phyloP scores from a whole-genome alignment of 2,888 invertebrate genomes.

The Corbicula japonica region DNA sequence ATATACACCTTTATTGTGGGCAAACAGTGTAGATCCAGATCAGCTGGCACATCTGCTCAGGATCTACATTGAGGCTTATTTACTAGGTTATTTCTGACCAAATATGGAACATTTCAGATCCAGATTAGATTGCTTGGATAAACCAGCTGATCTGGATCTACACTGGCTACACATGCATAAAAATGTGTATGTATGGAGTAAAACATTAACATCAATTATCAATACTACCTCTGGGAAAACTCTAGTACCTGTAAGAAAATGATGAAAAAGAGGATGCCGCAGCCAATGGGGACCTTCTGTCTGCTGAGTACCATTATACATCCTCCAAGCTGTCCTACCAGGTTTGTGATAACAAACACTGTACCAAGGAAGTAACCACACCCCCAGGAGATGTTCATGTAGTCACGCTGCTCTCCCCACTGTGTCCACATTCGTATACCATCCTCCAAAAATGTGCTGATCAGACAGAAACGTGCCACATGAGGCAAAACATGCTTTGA shows the following conservation, averaged over 20 bases:
- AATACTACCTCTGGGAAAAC: too few species aligned
- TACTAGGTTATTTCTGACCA: too few species aligned
- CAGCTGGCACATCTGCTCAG: too few species aligned
- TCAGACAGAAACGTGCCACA: conserved; percentile 97
- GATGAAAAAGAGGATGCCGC: conserved; percentile 96
- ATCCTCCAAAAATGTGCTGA: conserved; percentile 99
- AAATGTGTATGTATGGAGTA: too few species aligned
- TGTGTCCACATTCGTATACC: conserved; percentile 99
- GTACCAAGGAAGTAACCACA: conserved; percentile 98
- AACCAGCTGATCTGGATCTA: too few species aligned
- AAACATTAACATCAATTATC: too few species aligned
- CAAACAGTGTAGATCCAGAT: too few species aligned
- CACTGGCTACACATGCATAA: too few species aligned
- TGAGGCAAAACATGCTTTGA: conserved; percentile 96
- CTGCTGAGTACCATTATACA: conserved; percentile 98
- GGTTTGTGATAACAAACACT: conserved; percentile 97
- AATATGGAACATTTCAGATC: too few species aligned
- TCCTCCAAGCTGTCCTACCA: conserved; percentile 98
- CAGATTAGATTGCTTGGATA: too few species aligned
- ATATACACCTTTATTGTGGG: too few species aligned
- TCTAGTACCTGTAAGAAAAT: conserved; percentile 98
- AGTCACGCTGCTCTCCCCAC: conserved; percentile 98
- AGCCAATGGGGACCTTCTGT: conserved; percentile 92
- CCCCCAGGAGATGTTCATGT: conserved; percentile 99
- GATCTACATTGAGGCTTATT: too few species aligned